Evolutionary conservation across 2,113 vertebrate genomes (phyloP), one percentile per base, ranked within the genome.

Genomic region (Leptosomus discolor): DNA sequence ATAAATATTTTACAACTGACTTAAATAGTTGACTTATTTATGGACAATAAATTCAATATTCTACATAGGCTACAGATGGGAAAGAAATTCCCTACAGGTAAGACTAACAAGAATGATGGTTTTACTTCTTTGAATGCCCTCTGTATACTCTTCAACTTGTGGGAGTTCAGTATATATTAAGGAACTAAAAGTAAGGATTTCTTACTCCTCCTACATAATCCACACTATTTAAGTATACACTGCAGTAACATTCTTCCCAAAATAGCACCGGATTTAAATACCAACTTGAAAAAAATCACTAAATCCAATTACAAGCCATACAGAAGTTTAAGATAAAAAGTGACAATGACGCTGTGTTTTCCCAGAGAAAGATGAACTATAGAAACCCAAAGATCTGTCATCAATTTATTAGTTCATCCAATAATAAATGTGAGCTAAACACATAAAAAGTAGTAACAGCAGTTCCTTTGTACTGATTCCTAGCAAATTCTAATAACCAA

Each of bases 41-140:
- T 69, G 57, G n/a, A 27, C 19, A 77, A 63, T 9, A 81, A 74
- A 54, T 74, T 63, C 37, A 74, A 29, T 39, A 56, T 30, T 53
- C 15, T 54, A 7, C 0, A 0, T 22, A 74, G 60, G 74, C 3
- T 75, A 34, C 1, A 1, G 16, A 57, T 12, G 24, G 13, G 23
- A 82, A 63, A 65, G 27, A 36, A 58, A n/a, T 26, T 74, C 9
- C 43, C 17, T 41, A 37, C n/a, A 85, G 24, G 9, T 39, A 77
- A 37, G 18, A 45, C 18, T 3, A 36, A 21, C 24, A 77, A 51
- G 19, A 86, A 90, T 12, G 19, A 56, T 1, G 9, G 9, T 5
- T 81, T 67, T 63, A 36, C 24, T 43, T 34, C 27, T 81, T 54
- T 41, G 7, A 76, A 78, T 53, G n/a, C 5, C 18, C 41, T 65